Percentiles rank a stretch among this genome's conserved stretches.
Conservation (phyloP, 2,797 vertebrate genomes). For the Phoeniculus purpureus region DNA sequence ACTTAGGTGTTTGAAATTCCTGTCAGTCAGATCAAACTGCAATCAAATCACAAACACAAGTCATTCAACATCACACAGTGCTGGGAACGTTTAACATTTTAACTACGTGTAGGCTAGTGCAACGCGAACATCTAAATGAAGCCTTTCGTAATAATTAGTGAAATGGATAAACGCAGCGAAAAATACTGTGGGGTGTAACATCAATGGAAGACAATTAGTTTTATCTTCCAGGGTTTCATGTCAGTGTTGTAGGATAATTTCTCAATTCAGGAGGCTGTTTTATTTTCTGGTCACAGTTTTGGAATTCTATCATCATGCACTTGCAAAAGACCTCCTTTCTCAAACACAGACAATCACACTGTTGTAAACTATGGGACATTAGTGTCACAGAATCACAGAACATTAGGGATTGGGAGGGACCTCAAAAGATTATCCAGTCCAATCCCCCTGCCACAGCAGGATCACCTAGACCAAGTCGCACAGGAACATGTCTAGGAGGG, state of each 20-base stretch:
- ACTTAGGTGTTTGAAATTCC: constrained; percentile 11
- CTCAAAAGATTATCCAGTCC: no score
- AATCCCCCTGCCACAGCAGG: no score
- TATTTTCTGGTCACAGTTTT: not conserved
- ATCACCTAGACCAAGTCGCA: no score
- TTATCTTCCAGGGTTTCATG: not conserved
- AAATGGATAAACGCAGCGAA: not conserved
- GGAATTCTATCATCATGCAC: not conserved
- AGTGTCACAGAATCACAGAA: not conserved
- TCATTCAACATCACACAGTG: not conserved
- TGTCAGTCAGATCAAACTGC: not conserved
- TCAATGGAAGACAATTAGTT: not conserved
- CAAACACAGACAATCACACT: not conserved
- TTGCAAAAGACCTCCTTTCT: not conserved
- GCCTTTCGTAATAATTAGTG: not conserved
- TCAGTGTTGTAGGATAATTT: not conserved
- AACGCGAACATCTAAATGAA: not conserved
- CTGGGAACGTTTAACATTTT: not conserved
- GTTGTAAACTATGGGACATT: not conserved
- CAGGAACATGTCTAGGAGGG: no score
- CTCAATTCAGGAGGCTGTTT: not conserved
- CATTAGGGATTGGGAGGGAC: no score
- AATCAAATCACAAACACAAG: constrained; percentile 6
- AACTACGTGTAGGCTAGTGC: not conserved
- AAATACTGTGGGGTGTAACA: not conserved